Conservation (phyloP, 2,888 invertebrate species). For the Drosophila austrosaltans region DNA sequence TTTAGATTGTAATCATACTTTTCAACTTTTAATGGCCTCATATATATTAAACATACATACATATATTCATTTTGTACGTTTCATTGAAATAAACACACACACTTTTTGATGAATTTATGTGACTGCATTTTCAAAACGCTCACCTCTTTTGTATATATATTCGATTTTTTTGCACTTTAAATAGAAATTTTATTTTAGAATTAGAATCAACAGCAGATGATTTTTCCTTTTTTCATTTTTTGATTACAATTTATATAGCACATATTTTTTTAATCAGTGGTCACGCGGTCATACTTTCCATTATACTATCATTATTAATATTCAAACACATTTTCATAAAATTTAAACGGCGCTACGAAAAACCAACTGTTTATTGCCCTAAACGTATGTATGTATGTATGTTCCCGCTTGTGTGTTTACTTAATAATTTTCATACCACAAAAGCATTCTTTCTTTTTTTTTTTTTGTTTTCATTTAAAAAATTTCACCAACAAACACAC, state of each 20-base stretch:
- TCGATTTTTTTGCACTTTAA: neutral
- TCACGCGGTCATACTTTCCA: slow-evolving; percentile 9
- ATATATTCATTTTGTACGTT: too few relatives aligned
- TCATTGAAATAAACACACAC: slow-evolving; percentile 8
- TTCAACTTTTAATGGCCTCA: neutral
- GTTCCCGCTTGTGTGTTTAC: slow-evolving; percentile 2
- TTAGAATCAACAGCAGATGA: neutral
- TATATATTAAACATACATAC: neutral
- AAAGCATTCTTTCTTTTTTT: slow-evolving; percentile 2
- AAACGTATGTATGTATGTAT: neutral
- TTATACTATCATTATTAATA: neutral
- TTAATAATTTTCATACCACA: slow-evolving; percentile 5
- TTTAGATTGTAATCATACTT: slow-evolving; percentile 2
- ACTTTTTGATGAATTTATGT: slow-evolving; percentile 14
- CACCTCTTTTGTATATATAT: neutral
- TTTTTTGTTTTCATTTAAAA: neutral
- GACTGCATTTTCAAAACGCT: neutral
- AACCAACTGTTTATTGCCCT: slow-evolving; percentile 8
- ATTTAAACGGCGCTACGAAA: slow-evolving; percentile 8
- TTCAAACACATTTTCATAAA: slow-evolving; percentile 15
- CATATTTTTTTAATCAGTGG: slow-evolving; percentile 9
- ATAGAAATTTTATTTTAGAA: neutral
- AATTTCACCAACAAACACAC: slow-evolving; percentile 1
- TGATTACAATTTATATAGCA: neutral
- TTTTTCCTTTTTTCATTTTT: neutral